A percentile compares a stretch with the other conserved stretches of the same genome.
phyloP scores from a whole-genome alignment of 2,797 vertebrate species.

The Sternarchorhynchus goeldii region DNA sequence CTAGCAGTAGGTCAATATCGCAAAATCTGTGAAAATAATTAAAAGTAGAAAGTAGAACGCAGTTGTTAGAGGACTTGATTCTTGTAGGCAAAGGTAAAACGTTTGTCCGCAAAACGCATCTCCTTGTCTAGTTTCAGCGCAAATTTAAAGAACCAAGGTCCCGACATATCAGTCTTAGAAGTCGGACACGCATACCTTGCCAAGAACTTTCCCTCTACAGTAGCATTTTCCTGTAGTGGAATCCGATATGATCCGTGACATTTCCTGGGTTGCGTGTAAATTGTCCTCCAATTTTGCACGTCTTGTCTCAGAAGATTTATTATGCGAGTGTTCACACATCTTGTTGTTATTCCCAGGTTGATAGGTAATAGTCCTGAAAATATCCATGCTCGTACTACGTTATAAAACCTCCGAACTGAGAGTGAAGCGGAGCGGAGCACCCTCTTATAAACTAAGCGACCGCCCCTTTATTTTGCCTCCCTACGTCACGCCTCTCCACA shows the following conservation, averaged over 20 bases:
- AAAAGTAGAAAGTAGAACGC: not conserved
- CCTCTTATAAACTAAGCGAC: constrained; percentile 45
- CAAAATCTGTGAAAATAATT: not conserved
- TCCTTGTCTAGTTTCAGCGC: not conserved
- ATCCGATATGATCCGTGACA: constrained; percentile 83
- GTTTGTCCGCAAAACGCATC: not conserved
- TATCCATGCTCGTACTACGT: constrained; percentile 69
- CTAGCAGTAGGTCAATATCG: not conserved
- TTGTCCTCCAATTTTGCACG: constrained; percentile 70
- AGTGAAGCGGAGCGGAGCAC: not conserved
- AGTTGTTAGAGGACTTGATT: not conserved
- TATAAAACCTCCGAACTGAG: not conserved
- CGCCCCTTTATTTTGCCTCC: constrained; percentile 29
- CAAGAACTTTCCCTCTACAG: constrained; percentile 84
- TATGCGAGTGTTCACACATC: constrained; percentile 72
- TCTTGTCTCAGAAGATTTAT: constrained; percentile 69
- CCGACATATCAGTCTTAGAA: too few species aligned
- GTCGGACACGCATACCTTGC: constrained; percentile 72
- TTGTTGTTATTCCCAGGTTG: constrained; percentile 70
- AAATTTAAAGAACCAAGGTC: too few species aligned
- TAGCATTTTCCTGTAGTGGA: constrained; percentile 82
- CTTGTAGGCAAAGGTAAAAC: not conserved
- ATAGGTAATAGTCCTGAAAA: constrained; percentile 79
- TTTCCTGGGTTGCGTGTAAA: constrained; percentile 69
- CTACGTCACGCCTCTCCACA: constrained; percentile 30